These are phyloP conservation scores for Patella depressa DNA, from an alignment of 2,888 invertebrate species.

Conservation along the genomic window DNA sequence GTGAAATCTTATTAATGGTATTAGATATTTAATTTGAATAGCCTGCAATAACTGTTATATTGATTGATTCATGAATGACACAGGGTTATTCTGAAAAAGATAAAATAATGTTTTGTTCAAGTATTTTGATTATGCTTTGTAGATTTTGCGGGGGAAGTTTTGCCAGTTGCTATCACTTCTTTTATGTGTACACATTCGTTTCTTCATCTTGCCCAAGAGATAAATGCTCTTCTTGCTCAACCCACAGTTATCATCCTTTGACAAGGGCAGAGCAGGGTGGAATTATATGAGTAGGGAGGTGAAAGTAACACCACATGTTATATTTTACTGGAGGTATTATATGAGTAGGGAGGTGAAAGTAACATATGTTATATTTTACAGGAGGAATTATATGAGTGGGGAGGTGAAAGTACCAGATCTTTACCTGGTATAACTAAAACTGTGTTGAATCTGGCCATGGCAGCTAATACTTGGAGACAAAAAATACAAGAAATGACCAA, in stretches of 20 bases:
- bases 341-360: background rate
- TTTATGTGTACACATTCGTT: too few species aligned
- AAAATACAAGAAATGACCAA: slow-evolving; percentile 71
- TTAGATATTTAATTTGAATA: background rate
- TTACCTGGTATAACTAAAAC: slow-evolving; percentile 47
- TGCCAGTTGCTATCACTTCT: too few species aligned
- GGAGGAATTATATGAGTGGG: slow-evolving; percentile 90
- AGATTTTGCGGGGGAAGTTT: too few species aligned
- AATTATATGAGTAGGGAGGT: background rate
- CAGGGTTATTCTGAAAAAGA: too few species aligned
- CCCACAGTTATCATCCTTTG: too few species aligned
- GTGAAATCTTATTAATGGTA: too few species aligned
- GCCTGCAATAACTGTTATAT: background rate
- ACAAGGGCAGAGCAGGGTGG: background rate
- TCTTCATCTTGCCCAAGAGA: too few species aligned
- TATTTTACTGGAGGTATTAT: slow-evolving; percentile 64
- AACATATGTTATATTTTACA: slow-evolving; percentile 63
- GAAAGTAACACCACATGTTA: background rate
- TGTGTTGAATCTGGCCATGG: slow-evolving; percentile 61
- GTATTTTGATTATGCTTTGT: too few species aligned
- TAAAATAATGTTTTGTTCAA: too few species aligned
- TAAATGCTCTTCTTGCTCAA: too few species aligned
- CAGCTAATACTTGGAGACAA: slow-evolving; percentile 77
- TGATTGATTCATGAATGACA: background rate
- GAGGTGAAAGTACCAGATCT: slow-evolving; percentile 77